Evolutionary conservation across 2,113 vertebrate genomes (phyloP), one percentile per base, ranked within the genome.

Genomic region (Solea senegalensis): DNA sequence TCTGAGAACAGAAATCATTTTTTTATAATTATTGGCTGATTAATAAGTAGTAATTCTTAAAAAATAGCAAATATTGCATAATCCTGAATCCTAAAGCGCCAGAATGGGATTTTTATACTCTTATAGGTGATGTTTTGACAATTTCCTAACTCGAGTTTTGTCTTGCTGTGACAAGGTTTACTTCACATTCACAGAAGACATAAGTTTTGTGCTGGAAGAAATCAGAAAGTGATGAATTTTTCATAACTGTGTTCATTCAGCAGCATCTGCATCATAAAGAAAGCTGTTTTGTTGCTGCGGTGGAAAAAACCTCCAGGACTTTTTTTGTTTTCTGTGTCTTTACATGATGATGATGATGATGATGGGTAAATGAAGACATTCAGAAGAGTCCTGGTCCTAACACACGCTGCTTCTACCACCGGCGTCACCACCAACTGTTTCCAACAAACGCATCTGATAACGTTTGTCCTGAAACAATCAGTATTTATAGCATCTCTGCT

Each of bases 381-480:
- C 15, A 62, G 21, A 48, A 9, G 21, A n/a, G 65, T 58, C n/a
- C 21, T 21, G 3, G 43, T 50, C 60, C 48, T 27, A 34, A 54
- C 57, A 57, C 5, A n/a, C 54, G 10, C 65, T 9, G 12, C 0
- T 39, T 49, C 44, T 39, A 34, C 69, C 16, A 2, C 58, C 34
- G 53, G 9, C 60, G 40, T 61, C n/a, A 13, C 14, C 48, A 34
- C 52, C 46, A 16, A 57, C 71, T 59, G 72, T 60, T 74, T 65
- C 65, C 53, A 70, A 84, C 69, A 78, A 74, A 76, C 44, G 62
- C 56, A 80, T 86, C 77, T 48, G 82, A 88, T 86, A 78, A 82
- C 75, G 72, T 76, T 85, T 81, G 28, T 26, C 27, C 28, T 57
- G 34, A 83, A 71, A 72, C 74, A 65, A 49, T 58, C 2, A 50